phyloP scores from a whole-genome alignment of 2,797 vertebrate genomes.

The Apodemus agrarius region DNA sequence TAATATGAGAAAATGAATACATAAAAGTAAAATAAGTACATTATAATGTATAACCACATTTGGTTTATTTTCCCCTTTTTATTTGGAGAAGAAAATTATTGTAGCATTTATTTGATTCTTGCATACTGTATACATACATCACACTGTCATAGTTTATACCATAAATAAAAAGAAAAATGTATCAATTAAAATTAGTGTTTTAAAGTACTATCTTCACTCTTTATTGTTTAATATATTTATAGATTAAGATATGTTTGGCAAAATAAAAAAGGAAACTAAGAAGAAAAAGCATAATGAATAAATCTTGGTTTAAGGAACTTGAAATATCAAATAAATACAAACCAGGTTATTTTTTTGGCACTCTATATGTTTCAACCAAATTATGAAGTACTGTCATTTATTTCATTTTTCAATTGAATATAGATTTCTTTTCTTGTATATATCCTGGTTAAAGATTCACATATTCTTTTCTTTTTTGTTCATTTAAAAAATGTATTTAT shows the following conservation, averaged over 20 bases:
- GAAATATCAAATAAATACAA: background rate
- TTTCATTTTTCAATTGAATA: background rate
- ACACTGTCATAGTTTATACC: background rate
- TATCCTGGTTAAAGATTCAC: background rate
- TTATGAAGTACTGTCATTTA: too few relatives aligned
- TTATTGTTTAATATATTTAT: background rate
- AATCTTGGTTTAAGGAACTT: background rate
- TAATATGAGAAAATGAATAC: background rate
- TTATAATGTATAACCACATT: background rate
- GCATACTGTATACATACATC: background rate
- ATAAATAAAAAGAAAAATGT: background rate
- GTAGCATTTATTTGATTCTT: background rate
- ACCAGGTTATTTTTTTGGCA: background rate
- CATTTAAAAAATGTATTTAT: too few relatives aligned
- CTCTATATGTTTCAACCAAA: background rate
- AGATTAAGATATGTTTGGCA: background rate
- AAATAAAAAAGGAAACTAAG: background rate
- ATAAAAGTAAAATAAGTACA: background rate
- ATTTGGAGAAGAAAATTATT: background rate
- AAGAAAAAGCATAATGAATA: background rate
- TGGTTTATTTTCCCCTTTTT: background rate
- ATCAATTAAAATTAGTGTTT: background rate
- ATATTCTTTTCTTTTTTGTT: background rate
- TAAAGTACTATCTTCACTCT: background rate
- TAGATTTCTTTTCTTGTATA: background rate